Base-by-base conservation (phyloP, 2,797 vertebrate genomes). In the Pangasius mekongensis region DNA sequence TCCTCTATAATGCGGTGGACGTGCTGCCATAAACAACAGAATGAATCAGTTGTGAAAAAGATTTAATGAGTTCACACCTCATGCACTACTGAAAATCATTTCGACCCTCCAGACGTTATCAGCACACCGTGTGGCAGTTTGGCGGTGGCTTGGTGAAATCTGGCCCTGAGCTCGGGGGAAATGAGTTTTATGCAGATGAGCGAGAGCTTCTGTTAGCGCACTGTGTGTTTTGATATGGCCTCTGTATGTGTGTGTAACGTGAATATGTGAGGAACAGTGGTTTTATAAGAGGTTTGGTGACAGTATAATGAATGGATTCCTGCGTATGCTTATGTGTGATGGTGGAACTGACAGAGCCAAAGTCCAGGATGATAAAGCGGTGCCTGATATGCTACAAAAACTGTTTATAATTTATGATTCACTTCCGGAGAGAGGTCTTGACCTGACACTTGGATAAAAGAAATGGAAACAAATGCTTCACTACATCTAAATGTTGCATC, bases 231-330 rank as follows among this genome's bases (percentile, higher is more conserved):
- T 86, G 84, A 66, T 54, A 22, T 74, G 66, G 56, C 24, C 58
- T 66, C 78, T 9, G 47, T 39, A 39, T 18, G 22, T n/a, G 2
- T 91, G 85, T 88, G 73, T 89, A 56, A 89, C 83, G 86, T 77
- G 82, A 60, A 71, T 86, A 82, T 81, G 77, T 91, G 91, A 84
- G 60, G 64, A 76, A 49, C 10, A 20, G 71, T 66, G 66, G 27
- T 66, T 81, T 80, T 87, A 83, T 88, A 87, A 87, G 60, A 71
- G 88, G 80, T 58, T 88, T 78, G 82, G 56, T 86, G 85, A 93
- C 94, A 94, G 91, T 76, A 92, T 95, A 95, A 95, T 91, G 90
- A 94, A 95, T 94, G 91, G 87, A 87, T 87, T 80, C 9, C 36
- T 84, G 71, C 43, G 54, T 56, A 39, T n/a, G 11, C 22, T 43